A percentile compares a stretch with the other conserved stretches of the same genome.
These are phyloP conservation scores for Gobiocypris rarus DNA, from an alignment of 2,113 vertebrate genomes.

Conservation along the genomic window DNA sequence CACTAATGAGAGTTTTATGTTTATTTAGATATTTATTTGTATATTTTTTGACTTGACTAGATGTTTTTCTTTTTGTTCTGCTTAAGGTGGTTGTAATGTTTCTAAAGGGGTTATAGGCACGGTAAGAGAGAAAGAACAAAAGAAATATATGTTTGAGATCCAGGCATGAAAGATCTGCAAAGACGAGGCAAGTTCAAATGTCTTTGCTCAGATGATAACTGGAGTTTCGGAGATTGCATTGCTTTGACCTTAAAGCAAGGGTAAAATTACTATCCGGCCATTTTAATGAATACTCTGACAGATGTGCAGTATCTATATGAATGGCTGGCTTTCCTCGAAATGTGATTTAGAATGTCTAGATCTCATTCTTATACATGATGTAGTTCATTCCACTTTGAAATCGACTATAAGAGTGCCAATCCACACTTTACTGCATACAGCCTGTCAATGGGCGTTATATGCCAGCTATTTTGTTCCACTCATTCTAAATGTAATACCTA, in stretches of 20 bases:
- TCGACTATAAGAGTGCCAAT: neutral
- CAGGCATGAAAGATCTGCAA: neutral
- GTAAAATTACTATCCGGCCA: neutral
- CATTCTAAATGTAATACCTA: neutral
- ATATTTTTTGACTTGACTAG: neutral
- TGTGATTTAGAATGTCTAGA: neutral
- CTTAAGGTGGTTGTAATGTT: neutral
- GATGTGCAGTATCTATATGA: neutral
- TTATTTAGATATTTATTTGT: slow-evolving; percentile 23
- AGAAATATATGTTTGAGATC: neutral
- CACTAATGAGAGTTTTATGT: neutral
- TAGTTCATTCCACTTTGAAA: slow-evolving; percentile 10
- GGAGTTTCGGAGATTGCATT: neutral
- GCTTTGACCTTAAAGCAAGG: neutral
- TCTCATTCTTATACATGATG: neutral
- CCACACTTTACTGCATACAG: neutral
- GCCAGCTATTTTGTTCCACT: neutral
- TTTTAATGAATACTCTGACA: slow-evolving; percentile 11
- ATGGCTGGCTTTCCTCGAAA: neutral
- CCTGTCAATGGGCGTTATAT: neutral
- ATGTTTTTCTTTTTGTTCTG: neutral
- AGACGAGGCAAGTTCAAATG: neutral
- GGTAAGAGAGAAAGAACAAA: neutral
- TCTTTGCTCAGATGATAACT: neutral
- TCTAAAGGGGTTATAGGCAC: neutral